These are phyloP conservation scores for Amazona vittata DNA, from an alignment of 2,113 vertebrate species.

Conservation along the genomic window DNA sequence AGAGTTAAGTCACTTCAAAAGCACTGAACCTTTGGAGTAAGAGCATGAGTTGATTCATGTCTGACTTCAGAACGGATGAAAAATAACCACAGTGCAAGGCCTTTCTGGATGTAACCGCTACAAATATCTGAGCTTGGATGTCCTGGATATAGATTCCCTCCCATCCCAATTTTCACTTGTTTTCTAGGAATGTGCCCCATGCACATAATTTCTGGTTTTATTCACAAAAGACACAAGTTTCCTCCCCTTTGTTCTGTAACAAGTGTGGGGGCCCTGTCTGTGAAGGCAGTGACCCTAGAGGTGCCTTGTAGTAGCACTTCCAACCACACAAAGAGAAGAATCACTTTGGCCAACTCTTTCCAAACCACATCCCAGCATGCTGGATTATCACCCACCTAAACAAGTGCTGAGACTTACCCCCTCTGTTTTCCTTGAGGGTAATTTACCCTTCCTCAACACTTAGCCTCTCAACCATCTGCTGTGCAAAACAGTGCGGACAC, in stretches of 20 bases:
- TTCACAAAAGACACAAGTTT: background rate
- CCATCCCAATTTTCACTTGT: background rate
- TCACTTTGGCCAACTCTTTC: background rate
- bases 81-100: background rate
- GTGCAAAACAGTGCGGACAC: fast-evolving
- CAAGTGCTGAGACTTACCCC: background rate
- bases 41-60: background rate
- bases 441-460: background rate
- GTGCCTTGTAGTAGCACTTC: background rate
- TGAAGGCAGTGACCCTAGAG: background rate
- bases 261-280: background rate
- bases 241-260: background rate
- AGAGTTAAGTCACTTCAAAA: background rate
- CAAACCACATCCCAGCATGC: background rate
- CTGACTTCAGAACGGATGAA: background rate
- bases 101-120: background rate
- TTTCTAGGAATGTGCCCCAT: background rate
- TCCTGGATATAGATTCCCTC: background rate
- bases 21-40: background rate
- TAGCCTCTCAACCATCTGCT: background rate
- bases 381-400: background rate
- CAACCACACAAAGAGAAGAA: background rate
- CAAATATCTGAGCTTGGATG: background rate
- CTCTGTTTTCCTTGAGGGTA: background rate
- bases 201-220: background rate